These are phyloP conservation scores for Conomelus anceps DNA, from an alignment of 2,888 invertebrate species.

Conservation along the genomic window DNA sequence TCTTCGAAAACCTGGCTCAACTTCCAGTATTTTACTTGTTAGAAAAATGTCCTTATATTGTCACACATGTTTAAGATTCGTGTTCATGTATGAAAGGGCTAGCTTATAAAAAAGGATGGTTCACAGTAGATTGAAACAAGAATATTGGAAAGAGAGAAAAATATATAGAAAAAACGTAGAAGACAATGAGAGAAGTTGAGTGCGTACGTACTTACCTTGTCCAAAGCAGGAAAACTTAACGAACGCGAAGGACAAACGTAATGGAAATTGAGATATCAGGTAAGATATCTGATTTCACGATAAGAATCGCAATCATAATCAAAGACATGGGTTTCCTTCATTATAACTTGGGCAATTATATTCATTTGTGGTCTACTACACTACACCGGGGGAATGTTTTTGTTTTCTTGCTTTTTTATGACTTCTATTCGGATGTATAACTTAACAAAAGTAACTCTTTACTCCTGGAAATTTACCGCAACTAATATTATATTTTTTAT, in stretches of 20 bases:
- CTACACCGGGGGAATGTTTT: no score
- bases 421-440: no score
- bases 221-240: no score
- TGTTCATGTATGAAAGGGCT: no score
- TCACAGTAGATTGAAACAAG: background rate
- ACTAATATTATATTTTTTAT: no score
- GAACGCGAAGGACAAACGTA: background rate
- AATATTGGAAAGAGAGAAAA: background rate
- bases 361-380: no score
- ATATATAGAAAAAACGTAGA: background rate
- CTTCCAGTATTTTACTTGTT: background rate
- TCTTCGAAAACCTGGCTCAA: background rate
- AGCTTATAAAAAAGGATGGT: background rate
- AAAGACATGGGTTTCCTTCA: background rate
- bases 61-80: no score
- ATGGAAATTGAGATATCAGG: background rate
- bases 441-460: no score
- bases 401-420: no score
- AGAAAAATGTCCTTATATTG: background rate
- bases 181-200: background rate
- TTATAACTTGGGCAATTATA: background rate
- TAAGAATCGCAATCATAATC: background rate
- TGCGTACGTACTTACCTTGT: no score
- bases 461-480: no score
- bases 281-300: background rate